Evolutionary conservation across 2,113 vertebrate species (phyloP).

Genomic region (Lichenostomus cassidix): DNA sequence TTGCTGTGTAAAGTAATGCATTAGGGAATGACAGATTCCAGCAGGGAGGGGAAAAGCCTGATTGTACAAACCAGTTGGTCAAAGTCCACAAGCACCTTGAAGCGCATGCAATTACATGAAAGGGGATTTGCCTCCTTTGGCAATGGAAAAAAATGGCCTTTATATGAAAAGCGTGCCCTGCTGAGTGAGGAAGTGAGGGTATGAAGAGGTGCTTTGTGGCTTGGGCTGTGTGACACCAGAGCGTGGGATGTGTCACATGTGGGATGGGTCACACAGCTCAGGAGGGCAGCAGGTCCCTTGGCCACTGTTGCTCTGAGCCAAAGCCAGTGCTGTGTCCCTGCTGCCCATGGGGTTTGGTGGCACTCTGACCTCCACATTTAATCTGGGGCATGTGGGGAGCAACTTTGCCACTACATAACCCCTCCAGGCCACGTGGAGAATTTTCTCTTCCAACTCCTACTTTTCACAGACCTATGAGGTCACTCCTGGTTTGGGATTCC

Average conservation of each 20-base stretch:
- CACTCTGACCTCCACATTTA: background rate
- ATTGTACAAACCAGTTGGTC: background rate
- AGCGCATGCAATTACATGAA: background rate
- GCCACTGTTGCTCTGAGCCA: background rate
- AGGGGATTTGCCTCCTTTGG: background rate
- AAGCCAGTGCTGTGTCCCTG: background rate
- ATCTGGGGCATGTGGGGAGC: accelerated
- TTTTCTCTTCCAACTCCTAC: background rate
- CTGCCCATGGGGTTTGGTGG: accelerated
- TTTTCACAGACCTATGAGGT: background rate
- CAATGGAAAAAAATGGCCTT: background rate
- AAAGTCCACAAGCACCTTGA: background rate
- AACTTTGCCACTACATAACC: accelerated
- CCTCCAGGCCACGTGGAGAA: no score
- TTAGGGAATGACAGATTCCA: constrained; percentile 17
- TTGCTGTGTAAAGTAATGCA: background rate
- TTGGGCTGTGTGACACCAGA: background rate
- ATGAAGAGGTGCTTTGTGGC: background rate
- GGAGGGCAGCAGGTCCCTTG: accelerated
- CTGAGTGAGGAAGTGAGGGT: background rate
- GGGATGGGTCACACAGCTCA: background rate
- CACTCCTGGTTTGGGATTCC: background rate
- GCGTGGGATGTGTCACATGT: accelerated
- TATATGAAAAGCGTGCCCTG: background rate
- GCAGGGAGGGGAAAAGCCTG: background rate